Evolutionary conservation across 2,888 invertebrate genomes (phyloP).

Genomic region (Dendrolimus houi): DNA sequence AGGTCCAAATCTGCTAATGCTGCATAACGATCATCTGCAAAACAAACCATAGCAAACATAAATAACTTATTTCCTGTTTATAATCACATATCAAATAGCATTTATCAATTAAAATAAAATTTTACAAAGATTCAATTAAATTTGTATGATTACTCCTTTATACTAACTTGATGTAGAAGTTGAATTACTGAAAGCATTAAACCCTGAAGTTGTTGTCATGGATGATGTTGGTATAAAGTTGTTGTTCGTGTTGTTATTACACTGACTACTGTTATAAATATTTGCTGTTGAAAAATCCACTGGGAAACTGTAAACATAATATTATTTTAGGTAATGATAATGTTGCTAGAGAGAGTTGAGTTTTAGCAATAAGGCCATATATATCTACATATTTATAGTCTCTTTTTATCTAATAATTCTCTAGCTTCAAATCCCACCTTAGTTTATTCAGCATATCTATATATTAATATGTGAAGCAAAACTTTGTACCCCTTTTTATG

Average conservation of each 20-base stretch:
- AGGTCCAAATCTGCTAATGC: constrained; percentile 95
- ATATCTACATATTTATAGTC: no score
- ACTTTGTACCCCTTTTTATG: no score
- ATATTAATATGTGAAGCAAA: no score
- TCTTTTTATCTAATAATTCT: no score
- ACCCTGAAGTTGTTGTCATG: constrained; percentile 47
- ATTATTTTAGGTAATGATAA: constrained; percentile 1
- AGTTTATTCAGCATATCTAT: no score
- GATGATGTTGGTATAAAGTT: constrained; percentile 49
- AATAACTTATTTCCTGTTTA: neutral
- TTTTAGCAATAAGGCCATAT: no score
- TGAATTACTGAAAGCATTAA: constrained; percentile 45
- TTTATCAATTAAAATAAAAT: neutral
- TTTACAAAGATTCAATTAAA: neutral
- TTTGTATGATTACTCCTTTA: neutral
- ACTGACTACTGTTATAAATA: constrained; percentile 80
- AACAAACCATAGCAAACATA: constrained; percentile 4
- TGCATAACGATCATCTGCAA: constrained; percentile 92
- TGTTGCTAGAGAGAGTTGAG: neutral
- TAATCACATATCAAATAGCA: neutral
- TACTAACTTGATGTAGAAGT: constrained; percentile 47
- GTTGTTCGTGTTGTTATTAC: constrained; percentile 52
- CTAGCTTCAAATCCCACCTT: no score
- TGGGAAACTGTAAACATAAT: constrained; percentile 71
- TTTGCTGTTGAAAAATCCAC: constrained; percentile 84